Evolutionary conservation across 2,113 vertebrate species (phyloP).

Genomic region (Gymnogyps californianus): DNA sequence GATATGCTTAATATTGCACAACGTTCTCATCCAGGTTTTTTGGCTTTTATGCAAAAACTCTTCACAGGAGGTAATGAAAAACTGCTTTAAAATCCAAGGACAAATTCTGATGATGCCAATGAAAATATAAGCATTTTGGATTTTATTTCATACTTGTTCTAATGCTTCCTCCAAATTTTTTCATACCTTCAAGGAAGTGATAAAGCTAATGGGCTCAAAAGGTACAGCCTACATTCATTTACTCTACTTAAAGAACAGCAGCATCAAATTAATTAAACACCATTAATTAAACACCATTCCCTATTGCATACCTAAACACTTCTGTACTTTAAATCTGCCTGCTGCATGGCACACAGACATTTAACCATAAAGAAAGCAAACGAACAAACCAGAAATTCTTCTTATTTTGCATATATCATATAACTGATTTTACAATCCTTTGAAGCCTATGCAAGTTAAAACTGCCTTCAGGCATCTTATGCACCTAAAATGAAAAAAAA

Average conservation of each 20-base stretch:
- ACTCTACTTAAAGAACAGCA: background rate
- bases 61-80: background rate
- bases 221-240: background rate
- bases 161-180: background rate
- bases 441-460: conserved; percentile 19
- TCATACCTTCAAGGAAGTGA: conserved; percentile 21
- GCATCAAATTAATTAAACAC: conserved; percentile 27
- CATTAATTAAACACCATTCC: background rate
- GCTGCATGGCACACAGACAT: background rate
- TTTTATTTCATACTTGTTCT: background rate
- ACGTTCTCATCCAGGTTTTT: background rate
- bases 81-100: background rate
- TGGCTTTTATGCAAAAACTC: background rate
- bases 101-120: background rate
- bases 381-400: conserved; percentile 21
- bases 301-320: background rate
- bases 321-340: background rate
- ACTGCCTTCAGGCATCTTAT: background rate
- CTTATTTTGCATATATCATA: conserved; percentile 22
- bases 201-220: background rate
- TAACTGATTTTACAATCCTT: background rate
- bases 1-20: background rate
- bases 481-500: background rate
- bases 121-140: background rate
- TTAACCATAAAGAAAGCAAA: background rate